Percentiles rank a stretch among this genome's conserved stretches.
Evolutionary conservation across 2,888 invertebrate genomes (phyloP).

Genomic region (Eilema griseolum): DNA sequence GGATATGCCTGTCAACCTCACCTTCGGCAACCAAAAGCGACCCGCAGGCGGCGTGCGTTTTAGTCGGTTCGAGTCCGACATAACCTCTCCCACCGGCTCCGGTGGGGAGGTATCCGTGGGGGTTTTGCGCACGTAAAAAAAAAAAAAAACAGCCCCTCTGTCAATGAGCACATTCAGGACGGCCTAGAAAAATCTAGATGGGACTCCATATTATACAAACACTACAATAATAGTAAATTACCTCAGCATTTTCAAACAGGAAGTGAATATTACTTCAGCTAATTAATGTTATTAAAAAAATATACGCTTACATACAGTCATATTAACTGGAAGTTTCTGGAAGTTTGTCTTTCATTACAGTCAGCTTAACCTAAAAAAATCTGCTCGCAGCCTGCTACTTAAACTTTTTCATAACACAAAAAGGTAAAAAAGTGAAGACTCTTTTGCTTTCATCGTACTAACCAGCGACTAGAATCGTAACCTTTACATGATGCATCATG

Average conservation of each 20-base stretch:
- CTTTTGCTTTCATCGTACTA: not conserved
- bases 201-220: not conserved
- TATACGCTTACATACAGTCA: not conserved
- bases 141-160: too few relatives aligned
- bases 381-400: not conserved
- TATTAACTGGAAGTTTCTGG: not conserved
- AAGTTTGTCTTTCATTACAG: not conserved
- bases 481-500: slow-evolving; percentile 9
- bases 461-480: slow-evolving; percentile 13
- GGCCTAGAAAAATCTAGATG: not conserved
- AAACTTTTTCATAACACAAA: slow-evolving; percentile 3
- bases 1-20: too few relatives aligned
- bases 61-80: too few relatives aligned
- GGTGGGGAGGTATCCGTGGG: too few relatives aligned
- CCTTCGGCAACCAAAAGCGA: too few relatives aligned
- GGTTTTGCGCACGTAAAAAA: too few relatives aligned
- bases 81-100: too few relatives aligned
- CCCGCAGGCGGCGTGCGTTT: too few relatives aligned
- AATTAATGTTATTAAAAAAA: not conserved
- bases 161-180: too few relatives aligned
- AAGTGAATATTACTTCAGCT: not conserved
- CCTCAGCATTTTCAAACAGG: not conserved
- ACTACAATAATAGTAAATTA: not conserved
- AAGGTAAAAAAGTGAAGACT: slow-evolving; percentile 7
- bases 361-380: not conserved